phyloP scores from a whole-genome alignment of 2,113 vertebrate genomes.

The Empidonax traillii region DNA sequence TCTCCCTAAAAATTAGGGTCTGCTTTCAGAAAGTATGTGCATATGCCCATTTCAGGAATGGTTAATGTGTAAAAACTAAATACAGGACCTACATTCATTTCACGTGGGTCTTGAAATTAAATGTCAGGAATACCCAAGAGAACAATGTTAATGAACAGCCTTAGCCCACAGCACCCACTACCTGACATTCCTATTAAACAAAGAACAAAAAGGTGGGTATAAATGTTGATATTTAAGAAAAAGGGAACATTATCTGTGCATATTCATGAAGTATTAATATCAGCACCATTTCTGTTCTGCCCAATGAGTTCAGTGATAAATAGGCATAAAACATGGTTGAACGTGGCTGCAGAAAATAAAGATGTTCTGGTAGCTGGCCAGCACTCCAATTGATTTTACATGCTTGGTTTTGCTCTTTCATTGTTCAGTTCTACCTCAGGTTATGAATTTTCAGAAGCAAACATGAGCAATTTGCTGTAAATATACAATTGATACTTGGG shows the following conservation, averaged over 20 bases:
- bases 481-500: background rate
- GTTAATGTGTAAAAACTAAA: background rate
- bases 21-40: background rate
- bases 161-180: slow-evolving; percentile 3
- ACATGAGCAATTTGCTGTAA: slow-evolving; percentile 25
- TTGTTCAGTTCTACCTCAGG: background rate
- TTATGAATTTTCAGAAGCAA: slow-evolving; percentile 35
- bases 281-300: background rate
- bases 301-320: slow-evolving; percentile 18
- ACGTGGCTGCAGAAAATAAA: background rate
- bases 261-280: background rate
- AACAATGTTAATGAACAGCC: background rate
- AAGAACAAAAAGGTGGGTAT: background rate
- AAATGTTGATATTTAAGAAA: slow-evolving; percentile 21
- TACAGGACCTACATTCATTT: background rate
- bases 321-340: background rate
- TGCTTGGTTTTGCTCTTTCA: background rate
- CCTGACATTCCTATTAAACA: background rate
- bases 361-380: background rate
- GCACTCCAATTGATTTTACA: slow-evolving; percentile 16
- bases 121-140: background rate
- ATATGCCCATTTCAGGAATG: background rate
- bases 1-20: background rate
- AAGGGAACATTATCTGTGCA: background rate
- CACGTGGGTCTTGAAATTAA: background rate